Percentiles rank a stretch among this genome's conserved stretches.
Conservation (phyloP, 2,888 invertebrate species). For the Willowsia nigromaculata region DNA sequence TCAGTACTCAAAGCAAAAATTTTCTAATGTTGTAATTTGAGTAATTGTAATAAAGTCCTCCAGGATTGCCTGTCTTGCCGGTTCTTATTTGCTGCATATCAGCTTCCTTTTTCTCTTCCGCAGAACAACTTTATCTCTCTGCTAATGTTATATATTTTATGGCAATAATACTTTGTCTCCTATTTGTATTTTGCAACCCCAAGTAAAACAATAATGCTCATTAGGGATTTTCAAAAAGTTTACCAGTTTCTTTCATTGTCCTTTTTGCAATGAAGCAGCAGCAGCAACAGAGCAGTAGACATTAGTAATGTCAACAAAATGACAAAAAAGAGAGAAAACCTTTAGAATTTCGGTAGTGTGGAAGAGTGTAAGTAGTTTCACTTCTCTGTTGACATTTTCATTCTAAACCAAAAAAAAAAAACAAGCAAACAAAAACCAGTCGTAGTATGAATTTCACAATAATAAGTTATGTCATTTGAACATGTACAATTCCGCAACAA, state of each 20-base stretch:
- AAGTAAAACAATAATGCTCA: not conserved
- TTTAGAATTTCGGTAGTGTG: not conserved
- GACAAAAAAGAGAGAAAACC: not conserved
- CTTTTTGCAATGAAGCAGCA: not conserved
- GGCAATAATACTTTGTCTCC: too few relatives aligned
- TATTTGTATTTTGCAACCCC: too few relatives aligned
- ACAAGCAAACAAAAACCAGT: too few relatives aligned
- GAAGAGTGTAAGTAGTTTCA: not conserved
- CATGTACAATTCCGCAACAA: not conserved
- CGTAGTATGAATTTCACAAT: not conserved
- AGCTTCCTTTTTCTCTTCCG: too few relatives aligned
- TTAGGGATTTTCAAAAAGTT: not conserved
- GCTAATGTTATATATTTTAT: too few relatives aligned
- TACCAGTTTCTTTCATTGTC: not conserved
- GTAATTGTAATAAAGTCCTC: too few relatives aligned
- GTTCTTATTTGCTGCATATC: too few relatives aligned
- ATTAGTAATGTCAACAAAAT: not conserved
- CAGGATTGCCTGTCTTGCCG: too few relatives aligned
- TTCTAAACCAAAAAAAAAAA: not conserved
- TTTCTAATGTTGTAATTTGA: too few relatives aligned
- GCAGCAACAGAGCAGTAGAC: not conserved
- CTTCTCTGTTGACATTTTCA: not conserved
- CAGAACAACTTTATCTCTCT: too few relatives aligned
- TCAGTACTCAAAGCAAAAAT: too few relatives aligned
- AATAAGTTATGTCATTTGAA: not conserved